These are phyloP conservation scores for Stenodera caucasica DNA, from an alignment of 2,888 invertebrate species.

Conservation along the genomic window DNA sequence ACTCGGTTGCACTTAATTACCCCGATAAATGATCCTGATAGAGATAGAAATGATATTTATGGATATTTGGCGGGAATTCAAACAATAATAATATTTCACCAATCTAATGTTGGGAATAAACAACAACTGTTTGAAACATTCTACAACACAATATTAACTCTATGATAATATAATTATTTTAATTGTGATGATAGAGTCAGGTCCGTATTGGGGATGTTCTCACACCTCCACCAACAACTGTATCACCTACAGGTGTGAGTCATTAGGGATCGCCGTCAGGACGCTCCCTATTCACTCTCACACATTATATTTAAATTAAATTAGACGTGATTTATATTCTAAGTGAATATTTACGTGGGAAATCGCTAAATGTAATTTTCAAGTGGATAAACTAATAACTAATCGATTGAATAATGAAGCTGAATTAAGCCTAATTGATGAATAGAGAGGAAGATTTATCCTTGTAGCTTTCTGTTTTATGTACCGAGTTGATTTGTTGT, in stretches of 20 bases:
- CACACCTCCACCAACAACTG: slow-evolving; percentile 54
- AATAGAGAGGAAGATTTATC: not conserved
- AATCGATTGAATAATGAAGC: not conserved
- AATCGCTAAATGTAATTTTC: slow-evolving; percentile 37
- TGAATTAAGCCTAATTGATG: slow-evolving; percentile 3
- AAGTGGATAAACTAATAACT: slow-evolving; percentile 24
- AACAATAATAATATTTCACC: slow-evolving; percentile 12
- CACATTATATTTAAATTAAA: slow-evolving; percentile 55
- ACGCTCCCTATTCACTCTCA: slow-evolving; percentile 50
- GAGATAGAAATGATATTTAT: slow-evolving; percentile 13
- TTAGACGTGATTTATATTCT: slow-evolving; percentile 50
- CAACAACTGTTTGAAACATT: not conserved
- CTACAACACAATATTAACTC: slow-evolving; percentile 5
- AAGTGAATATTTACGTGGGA: slow-evolving; percentile 39
- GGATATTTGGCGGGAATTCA: not conserved
- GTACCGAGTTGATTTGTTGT: not conserved
- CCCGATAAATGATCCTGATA: slow-evolving; percentile 41
- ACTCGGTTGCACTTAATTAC: slow-evolving; percentile 40
- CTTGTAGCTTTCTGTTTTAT: not conserved
- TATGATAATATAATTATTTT: too few species aligned
- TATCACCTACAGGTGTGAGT: slow-evolving; percentile 55
- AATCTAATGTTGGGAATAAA: slow-evolving; percentile 7
- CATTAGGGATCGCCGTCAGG: slow-evolving; percentile 50
- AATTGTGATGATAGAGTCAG: too few species aligned
- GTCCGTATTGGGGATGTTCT: slow-evolving; percentile 34